These are phyloP conservation scores for Gobio gobio DNA, from an alignment of 2,113 vertebrate genomes.

Conservation along the genomic window DNA sequence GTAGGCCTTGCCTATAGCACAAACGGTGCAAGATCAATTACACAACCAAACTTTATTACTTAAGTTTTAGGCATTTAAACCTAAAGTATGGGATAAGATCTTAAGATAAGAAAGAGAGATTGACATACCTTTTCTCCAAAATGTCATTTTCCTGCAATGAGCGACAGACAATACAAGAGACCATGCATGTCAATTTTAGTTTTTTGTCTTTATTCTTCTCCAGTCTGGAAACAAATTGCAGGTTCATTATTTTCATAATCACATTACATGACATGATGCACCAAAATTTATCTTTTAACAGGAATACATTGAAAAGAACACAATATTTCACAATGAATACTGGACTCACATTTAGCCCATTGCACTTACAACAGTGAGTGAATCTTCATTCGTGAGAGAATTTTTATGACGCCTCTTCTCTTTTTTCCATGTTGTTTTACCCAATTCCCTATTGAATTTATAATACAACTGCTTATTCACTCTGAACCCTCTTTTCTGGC, in stretches of 20 bases:
- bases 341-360: constrained; percentile 90
- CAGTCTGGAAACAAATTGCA: constrained; percentile 90
- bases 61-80: too few relatives aligned
- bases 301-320: constrained; percentile 94
- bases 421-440: constrained; percentile 45
- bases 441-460: constrained; percentile 29
- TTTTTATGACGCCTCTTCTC: constrained; percentile 69
- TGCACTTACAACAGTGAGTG: constrained; percentile 89
- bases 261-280: constrained; percentile 95
- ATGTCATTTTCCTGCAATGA: neutral
- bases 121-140: neutral
- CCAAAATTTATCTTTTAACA: constrained; percentile 93
- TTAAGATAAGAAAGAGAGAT: neutral
- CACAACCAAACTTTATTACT: too few relatives aligned
- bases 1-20: too few relatives aligned
- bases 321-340: constrained; percentile 94
- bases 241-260: constrained; percentile 89
- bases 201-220: constrained; percentile 90
- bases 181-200: neutral
- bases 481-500: constrained; percentile 63
- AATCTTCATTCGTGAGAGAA: constrained; percentile 66
- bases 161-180: neutral
- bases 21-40: too few relatives aligned
- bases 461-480: constrained; percentile 65
- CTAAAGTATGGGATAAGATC: neutral